Evolutionary conservation across 2,797 vertebrate species (phyloP), one percentile per base, ranked within the genome.

Genomic region (Anolis apletophallus): DNA sequence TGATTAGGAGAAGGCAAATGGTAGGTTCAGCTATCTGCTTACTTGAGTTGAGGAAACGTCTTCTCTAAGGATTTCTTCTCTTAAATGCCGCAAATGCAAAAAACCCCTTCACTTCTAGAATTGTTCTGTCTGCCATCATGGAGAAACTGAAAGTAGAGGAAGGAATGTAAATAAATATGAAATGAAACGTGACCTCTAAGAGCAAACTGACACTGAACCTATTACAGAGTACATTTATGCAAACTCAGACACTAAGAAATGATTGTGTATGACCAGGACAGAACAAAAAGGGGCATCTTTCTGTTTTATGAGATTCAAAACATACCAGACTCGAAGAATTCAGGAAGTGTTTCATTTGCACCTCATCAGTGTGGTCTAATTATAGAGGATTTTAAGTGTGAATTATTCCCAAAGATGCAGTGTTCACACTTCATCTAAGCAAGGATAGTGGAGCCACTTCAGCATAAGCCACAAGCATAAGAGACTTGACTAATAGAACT

Each of bases 101-200:
- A 81, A n/a, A n/a, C n/a, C n/a, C n/a, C 10, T 71, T 16, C 29
- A 81, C 79, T 81, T 54, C 86, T 59, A 10, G 32, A 11, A 72
- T 78, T 88, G 57, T 81, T 81, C 55, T 84, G 82, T 52, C 77
- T 88, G 84, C 59, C 84, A 88, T 83, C 29, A 84, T 59, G 59
- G 67, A 92, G 67, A 1, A 91, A 78, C 85, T 90, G 93, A 91
- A 61, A 73, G 52, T 55, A 68, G 85, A 59, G 26, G 61, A 81
- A 29, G 52, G 87, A 83, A 72, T 67, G 92, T 89, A 89, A 91
- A 86, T 79, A 26, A 91, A 86, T 79, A 26, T 80, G 79, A 91
- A 88, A 86, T 90, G 84, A 93, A 93, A 89, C 67, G 75, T 82
- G 52, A 77, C 93, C 26, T 21, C 77, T 91, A 90, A 92, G 83